Base-by-base conservation (phyloP, 2,113 vertebrate genomes). In the Oreochromis tanganicae region DNA sequence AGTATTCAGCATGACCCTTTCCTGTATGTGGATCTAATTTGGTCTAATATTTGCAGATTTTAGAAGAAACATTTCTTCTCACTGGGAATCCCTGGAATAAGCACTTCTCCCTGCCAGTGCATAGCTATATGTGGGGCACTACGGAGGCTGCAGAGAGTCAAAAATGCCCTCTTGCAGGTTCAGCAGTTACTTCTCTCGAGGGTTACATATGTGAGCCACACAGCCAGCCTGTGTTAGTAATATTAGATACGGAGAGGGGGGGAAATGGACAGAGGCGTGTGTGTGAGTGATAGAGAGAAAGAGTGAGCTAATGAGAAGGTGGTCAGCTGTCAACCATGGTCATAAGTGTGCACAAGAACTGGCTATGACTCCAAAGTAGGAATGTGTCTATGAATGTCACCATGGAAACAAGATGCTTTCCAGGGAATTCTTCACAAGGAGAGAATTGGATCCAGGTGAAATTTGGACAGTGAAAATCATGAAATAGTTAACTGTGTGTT, bases 291-390 rank as follows among this genome's bases (percentile, higher is more conserved):
- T 34, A 27, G 84, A 56, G 85, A 78, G 66, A 80, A 75, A 34
- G 24, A 83, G 75, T 2, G 43, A 84, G 92, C 24, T 94, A 93
- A 94, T 92, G 85, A 91, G 79, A 75, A 86, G 75, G 79, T 71
- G 83, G 87, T 86, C 94, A 94, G 91, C 94, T 95, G 93, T 91
- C 85, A 93, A 89, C 66, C 83, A 56, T 16, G 50, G 81, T 87
- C 38, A n/a, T 75, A 91, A 86, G 73, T 79, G 73, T 84, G 75
- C 52, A 80, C 3, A n/a, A 85, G 80, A 87, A 81, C 54, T 55
- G 68, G 81, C 32, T 68, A 7, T 75, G 86, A 29, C 82, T 87
- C 46, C 27, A 52, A 80, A 88, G 38, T n/a, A 88, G 82, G 91
- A 92, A 93, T 91, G 90, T 85, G 83, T 81, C 52, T 38, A 43